A percentile compares a stretch with the other conserved stretches of the same genome.
phyloP scores from a whole-genome alignment of 2,888 invertebrate genomes.

The Cryptocheilus praepositus region DNA sequence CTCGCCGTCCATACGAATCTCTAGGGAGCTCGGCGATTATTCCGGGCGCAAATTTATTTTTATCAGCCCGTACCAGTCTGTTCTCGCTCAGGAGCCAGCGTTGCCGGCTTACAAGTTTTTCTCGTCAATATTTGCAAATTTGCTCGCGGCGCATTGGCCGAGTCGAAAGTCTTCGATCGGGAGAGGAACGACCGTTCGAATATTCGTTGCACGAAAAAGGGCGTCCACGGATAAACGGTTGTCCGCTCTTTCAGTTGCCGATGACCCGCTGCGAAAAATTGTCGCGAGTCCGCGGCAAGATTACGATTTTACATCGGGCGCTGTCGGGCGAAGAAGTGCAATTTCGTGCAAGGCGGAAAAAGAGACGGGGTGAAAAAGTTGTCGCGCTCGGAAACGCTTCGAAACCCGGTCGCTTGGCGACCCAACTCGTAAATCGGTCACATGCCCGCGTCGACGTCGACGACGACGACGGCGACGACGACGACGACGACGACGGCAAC shows the following conservation, averaged over 20 bases:
- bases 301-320: no score
- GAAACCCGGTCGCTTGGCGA: neutral
- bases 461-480: no score
- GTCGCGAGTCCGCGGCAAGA: no score
- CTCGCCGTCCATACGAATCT: slow-evolving; percentile 52
- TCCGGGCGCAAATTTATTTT: slow-evolving; percentile 68
- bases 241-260: no score
- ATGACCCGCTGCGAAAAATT: neutral
- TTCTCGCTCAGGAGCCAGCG: slow-evolving; percentile 49
- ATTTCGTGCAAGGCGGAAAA: neutral
- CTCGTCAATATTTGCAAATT: slow-evolving; percentile 37
- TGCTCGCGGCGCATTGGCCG: neutral
- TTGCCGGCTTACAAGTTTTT: slow-evolving; percentile 57
- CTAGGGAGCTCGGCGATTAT: slow-evolving; percentile 65
- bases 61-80: slow-evolving; percentile 56
- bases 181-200: no score
- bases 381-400: neutral
- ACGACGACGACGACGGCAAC: neutral
- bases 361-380: neutral
- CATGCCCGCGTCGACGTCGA: neutral
- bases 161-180: no score
- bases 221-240: no score
- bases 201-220: no score
- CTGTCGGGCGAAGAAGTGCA: neutral
- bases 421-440: neutral